Evolutionary conservation across 1,140 invertebrate genomes (phyloP), one percentile per base, ranked within the genome.

Genomic region (Steinernema feltiae): DNA sequence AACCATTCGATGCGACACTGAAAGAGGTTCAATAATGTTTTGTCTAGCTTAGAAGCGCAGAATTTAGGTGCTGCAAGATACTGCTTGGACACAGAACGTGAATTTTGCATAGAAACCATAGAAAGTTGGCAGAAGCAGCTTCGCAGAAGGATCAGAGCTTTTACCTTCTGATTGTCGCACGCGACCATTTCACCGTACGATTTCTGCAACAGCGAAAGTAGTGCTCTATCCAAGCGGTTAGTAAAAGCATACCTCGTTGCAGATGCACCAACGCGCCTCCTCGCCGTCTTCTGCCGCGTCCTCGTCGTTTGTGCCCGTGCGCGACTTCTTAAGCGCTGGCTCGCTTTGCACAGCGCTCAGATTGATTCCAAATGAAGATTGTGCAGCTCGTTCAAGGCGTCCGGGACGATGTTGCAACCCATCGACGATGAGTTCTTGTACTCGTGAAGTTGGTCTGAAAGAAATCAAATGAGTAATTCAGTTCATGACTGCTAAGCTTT

Each of bases 171-270:
- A 89, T 97, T 97, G 89, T 98, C 96, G 89, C 96, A 98, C 72
- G 94, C 95, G 72, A 98, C 95, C 96, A 98, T 98, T 84, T 97
- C 94, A 12, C 96, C 96, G 87, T 97, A 98, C 0, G 94, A 96
- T 63, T 63, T 63, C 53, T 63, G 53, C 53, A 63, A 63, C 53
- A 63, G 24, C 53, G 53, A 63, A 3, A 63, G 53, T 63, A 63
- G 53, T 17, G 53, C 53, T 27, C 53, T n/a, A n/a, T 3, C 24
- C 53, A 7, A 63, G 12, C 24, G 24, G 2, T 27, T 27, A 63
- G 7, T 27, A 15, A 63, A 63, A 63, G 15, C 12, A 3, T 63
- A 63, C 53, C 53, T 63, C 53, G 53, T 27, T 63, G 53, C 53
- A 63, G 12, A 63, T 63, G 24, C 53, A 63, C 53, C 53, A 63